Evolutionary conservation across 2,888 invertebrate genomes (phyloP).

Genomic region (Pocota personata): DNA sequence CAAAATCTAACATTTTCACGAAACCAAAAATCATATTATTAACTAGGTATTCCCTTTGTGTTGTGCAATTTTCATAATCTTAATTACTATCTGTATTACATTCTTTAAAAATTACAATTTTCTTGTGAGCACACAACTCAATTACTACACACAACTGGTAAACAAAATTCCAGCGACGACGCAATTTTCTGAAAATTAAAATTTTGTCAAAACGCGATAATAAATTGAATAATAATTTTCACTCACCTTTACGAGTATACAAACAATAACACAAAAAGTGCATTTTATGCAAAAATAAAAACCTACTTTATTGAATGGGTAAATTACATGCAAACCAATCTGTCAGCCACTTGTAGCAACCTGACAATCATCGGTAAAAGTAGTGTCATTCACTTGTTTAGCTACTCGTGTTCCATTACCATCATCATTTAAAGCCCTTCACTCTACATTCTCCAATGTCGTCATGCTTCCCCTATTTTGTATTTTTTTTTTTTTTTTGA

Average conservation of each 20-base stretch:
- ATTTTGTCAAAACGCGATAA: not conserved
- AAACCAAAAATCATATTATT: too few species aligned
- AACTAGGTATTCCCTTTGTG: not conserved
- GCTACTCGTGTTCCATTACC: conserved; percentile 52
- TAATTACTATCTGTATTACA: not conserved
- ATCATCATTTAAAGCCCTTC: not conserved
- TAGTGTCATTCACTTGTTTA: conserved; percentile 34
- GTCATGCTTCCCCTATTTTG: conserved; percentile 18
- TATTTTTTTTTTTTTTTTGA: conserved; percentile 4
- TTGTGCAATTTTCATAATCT: not conserved
- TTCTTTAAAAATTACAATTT: not conserved
- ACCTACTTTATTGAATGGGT: not conserved
- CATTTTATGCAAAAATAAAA: conserved; percentile 2
- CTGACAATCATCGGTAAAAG: conserved; percentile 26
- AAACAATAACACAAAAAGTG: not conserved
- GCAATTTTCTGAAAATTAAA: not conserved
- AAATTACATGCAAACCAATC: conserved; percentile 39
- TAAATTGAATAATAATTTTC: not conserved
- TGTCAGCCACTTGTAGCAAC: conserved; percentile 39
- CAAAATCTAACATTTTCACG: too few species aligned
- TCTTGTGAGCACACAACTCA: not conserved
- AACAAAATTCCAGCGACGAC: not conserved
- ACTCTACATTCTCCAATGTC: conserved; percentile 25
- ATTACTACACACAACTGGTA: not conserved
- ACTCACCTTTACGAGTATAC: not conserved